Evolutionary conservation across 2,888 invertebrate genomes (phyloP).

Genomic region (Phalera bucephala): DNA sequence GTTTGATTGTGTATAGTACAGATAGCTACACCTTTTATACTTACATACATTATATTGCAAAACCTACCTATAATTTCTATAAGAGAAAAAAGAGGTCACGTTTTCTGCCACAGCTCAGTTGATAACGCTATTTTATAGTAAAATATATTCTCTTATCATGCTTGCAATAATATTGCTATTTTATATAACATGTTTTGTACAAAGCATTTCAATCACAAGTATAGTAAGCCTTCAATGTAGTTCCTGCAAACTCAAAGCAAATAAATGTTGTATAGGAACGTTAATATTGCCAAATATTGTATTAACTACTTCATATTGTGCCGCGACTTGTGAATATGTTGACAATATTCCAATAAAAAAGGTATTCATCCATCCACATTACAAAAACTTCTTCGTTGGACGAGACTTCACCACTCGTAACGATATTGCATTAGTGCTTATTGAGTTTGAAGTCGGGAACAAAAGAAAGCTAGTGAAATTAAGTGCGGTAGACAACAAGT

Average conservation of each 20-base stretch:
- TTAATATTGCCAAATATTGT: constrained; percentile 41
- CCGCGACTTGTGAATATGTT: constrained; percentile 42
- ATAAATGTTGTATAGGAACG: constrained; percentile 49
- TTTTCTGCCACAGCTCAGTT: too few species aligned
- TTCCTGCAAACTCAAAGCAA: constrained; percentile 17
- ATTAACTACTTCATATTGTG: constrained; percentile 52
- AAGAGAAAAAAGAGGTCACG: too few species aligned
- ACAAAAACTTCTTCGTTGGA: constrained; percentile 16
- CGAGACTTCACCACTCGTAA: constrained; percentile 14
- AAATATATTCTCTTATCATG: constrained; percentile 5
- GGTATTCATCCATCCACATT: constrained; percentile 24
- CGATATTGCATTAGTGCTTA: constrained; percentile 29
- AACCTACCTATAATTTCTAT: too few species aligned
- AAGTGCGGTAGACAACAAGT: constrained; percentile 34
- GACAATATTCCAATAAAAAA: constrained; percentile 19
- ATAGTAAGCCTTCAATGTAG: constrained; percentile 43
- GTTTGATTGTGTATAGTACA: too few species aligned
- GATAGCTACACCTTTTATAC: too few species aligned
- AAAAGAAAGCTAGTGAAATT: constrained; percentile 28
- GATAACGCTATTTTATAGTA: too few species aligned
- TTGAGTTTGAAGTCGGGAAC: constrained; percentile 2
- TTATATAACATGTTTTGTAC: constrained; percentile 13
- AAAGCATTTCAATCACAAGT: constrained; percentile 30
- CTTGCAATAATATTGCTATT: constrained; percentile 5
- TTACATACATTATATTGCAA: too few species aligned